Evolutionary conservation across 1,140 invertebrate species (phyloP).

Genomic region (Nasonia vitripennis): DNA sequence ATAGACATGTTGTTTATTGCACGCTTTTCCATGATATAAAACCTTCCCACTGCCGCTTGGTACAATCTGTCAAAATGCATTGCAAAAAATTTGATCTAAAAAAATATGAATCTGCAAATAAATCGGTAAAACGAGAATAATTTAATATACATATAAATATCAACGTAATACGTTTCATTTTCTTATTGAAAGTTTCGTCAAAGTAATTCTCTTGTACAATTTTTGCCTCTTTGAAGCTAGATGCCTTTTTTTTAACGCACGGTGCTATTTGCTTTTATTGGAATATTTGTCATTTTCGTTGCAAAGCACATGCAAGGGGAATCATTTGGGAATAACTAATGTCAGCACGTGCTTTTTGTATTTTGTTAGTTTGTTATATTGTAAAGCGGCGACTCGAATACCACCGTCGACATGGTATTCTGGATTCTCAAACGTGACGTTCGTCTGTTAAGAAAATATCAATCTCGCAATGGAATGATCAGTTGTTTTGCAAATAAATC

Average conservation of each 20-base stretch:
- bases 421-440: slow-evolving; percentile 60
- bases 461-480: slow-evolving; percentile 61
- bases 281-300: slow-evolving; percentile 12
- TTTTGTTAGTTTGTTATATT: slow-evolving; percentile 14
- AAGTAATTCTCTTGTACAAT: slow-evolving; percentile 21
- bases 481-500: slow-evolving; percentile 52
- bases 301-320: slow-evolving; percentile 12
- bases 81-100: slow-evolving; percentile 68
- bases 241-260: slow-evolving; percentile 13
- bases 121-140: slow-evolving; percentile 68
- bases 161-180: slow-evolving; percentile 62
- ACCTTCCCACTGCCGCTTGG: slow-evolving; percentile 66
- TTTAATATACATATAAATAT: slow-evolving; percentile 73
- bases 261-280: neutral
- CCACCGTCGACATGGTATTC: slow-evolving; percentile 35
- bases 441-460: slow-evolving; percentile 51
- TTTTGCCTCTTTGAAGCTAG: slow-evolving; percentile 24
- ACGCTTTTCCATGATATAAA: slow-evolving; percentile 72
- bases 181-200: slow-evolving; percentile 42
- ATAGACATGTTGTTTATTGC: slow-evolving; percentile 73
- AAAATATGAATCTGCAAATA: slow-evolving; percentile 67
- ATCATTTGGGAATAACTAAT: slow-evolving; percentile 34
- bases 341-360: slow-evolving; percentile 6
- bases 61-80: slow-evolving; percentile 69
- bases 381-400: slow-evolving; percentile 27